Base-by-base conservation (phyloP, 2,888 invertebrate species). In the Sinohyriopsis cumingii region DNA sequence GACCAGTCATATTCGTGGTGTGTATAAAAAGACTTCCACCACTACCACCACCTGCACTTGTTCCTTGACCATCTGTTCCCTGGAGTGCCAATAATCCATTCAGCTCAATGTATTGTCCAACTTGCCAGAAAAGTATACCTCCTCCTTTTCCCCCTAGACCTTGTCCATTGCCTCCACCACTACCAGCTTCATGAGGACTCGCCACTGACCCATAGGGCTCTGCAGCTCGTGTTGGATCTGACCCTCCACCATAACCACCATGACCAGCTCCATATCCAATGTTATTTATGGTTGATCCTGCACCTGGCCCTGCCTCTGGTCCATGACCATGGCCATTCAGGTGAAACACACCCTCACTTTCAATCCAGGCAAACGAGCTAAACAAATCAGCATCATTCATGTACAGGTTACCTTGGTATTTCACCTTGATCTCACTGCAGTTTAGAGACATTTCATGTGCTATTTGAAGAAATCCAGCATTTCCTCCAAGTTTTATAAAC, bases 1-100 rank as follows among this genome's bases (percentile, higher is more conserved):
- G 85, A 18, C 85, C 85, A 0, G 84, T 83, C 20, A 84, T 80
- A 70, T 85, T 84, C 60, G 81, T 79, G 45, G 84, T 78, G 45
- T 80, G 71, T 56, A 85, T 79, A 28, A 79, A 70, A 22, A 85
- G 33, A 61, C 82, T 82, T 7, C 85, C 85, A 25, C 85, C 85
- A 72, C 81, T 82, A 5, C 85, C 85, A 24, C 85, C 85, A 22
- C 81, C 84, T 33, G 83, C 77, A 73, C 82, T 73, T 6, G 33
- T 19, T 28, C 82, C 81, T 15, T 33, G 25, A 6, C 83, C 85
- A 71, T 76, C 65, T 20, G 63, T 65, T 18, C 85, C 85, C 63
- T 79, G 80, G 9, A 81, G 28, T 24, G 83, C 77, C 19, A 85
- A 68, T 22, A 80, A 64, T 19, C 85, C 85, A 72, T 84, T 78